A percentile compares a stretch with the other conserved stretches of the same genome.
These are phyloP conservation scores for Rhagoletis pomonella DNA, from an alignment of 1,140 invertebrate genomes.

Conservation along the genomic window DNA sequence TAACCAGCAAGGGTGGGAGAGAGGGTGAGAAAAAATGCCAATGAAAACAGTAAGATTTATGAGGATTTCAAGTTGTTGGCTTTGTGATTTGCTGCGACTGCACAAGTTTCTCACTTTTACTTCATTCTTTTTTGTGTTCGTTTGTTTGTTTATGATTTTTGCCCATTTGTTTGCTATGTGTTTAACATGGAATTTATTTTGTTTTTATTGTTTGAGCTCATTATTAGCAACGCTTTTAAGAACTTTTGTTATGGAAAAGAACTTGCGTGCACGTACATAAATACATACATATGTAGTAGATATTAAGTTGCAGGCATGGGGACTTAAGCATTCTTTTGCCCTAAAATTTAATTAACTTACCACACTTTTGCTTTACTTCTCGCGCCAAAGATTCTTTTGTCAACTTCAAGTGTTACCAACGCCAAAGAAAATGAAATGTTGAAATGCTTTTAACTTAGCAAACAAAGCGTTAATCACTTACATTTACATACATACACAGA, in stretches of 20 bases:
- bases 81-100: conserved; percentile 36
- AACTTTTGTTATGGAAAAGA: background rate
- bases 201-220: conserved; percentile 4
- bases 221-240: background rate
- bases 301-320: background rate
- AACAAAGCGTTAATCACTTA: conserved; percentile 72
- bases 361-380: conserved; percentile 9
- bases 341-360: conserved; percentile 52
- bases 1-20: background rate
- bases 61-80: conserved; percentile 37
- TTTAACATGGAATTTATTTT: background rate
- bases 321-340: background rate
- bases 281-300: background rate
- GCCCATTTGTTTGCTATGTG: background rate
- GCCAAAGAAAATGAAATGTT: conserved; percentile 50
- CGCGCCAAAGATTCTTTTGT: conserved; percentile 56
- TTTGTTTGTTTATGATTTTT: background rate
- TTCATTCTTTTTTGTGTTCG: background rate
- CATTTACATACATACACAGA: conserved; percentile 44
- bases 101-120: background rate
- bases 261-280: background rate
- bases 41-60: conserved; percentile 27
- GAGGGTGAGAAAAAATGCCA: background rate
- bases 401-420: conserved; percentile 71
- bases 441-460: conserved; percentile 68